phyloP scores from a whole-genome alignment of 2,113 vertebrate species.

The Ammospiza nelsoni region DNA sequence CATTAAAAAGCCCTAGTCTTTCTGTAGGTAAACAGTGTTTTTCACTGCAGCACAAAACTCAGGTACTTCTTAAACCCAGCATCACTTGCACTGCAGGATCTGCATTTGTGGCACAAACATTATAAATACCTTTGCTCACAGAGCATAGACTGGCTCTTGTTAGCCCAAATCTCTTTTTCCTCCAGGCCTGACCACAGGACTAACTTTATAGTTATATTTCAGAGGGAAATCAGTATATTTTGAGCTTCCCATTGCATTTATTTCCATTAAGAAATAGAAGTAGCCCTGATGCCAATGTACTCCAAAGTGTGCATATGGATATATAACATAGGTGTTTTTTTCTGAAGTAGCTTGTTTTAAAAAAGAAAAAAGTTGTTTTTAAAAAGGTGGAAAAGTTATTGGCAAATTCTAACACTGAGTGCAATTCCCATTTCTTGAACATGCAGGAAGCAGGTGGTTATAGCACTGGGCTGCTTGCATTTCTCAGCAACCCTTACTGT shows the following conservation, averaged over 20 bases:
- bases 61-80: background rate
- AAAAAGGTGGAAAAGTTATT: slow-evolving; percentile 11
- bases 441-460: background rate
- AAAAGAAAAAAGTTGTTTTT: background rate
- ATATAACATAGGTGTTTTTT: fast-evolving
- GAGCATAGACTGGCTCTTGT: background rate
- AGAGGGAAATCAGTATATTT: background rate
- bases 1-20: background rate
- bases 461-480: background rate
- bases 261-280: background rate
- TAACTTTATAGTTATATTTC: background rate
- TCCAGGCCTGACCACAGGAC: background rate
- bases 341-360: background rate
- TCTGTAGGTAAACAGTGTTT: background rate
- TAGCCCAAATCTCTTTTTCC: background rate
- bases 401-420: background rate
- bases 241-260: fast-evolving
- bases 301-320: background rate
- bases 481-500: background rate
- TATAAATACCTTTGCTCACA: background rate
- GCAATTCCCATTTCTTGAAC: background rate
- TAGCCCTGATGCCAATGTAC: background rate
- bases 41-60: background rate
- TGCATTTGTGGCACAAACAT: background rate
- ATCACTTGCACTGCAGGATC: background rate